Base-by-base conservation (phyloP, 2,888 invertebrate genomes). In the Drosophila anceps region DNA sequence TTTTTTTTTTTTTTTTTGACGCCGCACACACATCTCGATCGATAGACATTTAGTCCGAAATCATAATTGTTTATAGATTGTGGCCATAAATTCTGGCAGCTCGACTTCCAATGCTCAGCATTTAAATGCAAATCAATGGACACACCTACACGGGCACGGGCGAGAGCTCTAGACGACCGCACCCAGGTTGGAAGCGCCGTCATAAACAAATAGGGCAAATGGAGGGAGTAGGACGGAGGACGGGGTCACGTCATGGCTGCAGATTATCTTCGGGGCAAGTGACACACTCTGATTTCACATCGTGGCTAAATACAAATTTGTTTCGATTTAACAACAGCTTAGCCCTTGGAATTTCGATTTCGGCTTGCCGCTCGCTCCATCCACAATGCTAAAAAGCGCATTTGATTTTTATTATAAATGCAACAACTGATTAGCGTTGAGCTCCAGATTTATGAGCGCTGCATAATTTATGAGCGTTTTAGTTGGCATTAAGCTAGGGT, bases 31-130 rank as follows among this genome's bases (percentile, higher is more conserved):
- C 67, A 79, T 68, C 78, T 55, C 64, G 54, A 50, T 67, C 67
- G 77, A 79, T 46, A 54, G 20, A 65, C 61, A 65, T 81, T 65
- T 69, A 51, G 69, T 73, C 54, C 64, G 39, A 71, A 74, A 59
- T 85, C 88, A 88, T 89, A 89, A 89, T 85, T 85, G 88, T 82
- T 89, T 85, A 85, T 82, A 84, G 76, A 85, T 88, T 89, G 85
- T 71, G 86, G 50, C 73, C 73, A 82, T 85, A 87, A 85, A 89
- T 85, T 77, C 58, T 41, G 79, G 62, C 69, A 69, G 60, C 62
- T 39, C 48, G 46, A 58, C 61, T 65, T 44, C 53, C 20, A 31
- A 60, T 43, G 61, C 50, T 8, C 37, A 31, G 67, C 72, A 80
- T 85, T 83, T 74, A 81, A 87, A 88, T 84, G 79, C 84, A 87